Percentiles rank a stretch among this genome's conserved stretches.
Conservation (phyloP, 2,113 vertebrate species). For the Alaudala cheleensis region DNA sequence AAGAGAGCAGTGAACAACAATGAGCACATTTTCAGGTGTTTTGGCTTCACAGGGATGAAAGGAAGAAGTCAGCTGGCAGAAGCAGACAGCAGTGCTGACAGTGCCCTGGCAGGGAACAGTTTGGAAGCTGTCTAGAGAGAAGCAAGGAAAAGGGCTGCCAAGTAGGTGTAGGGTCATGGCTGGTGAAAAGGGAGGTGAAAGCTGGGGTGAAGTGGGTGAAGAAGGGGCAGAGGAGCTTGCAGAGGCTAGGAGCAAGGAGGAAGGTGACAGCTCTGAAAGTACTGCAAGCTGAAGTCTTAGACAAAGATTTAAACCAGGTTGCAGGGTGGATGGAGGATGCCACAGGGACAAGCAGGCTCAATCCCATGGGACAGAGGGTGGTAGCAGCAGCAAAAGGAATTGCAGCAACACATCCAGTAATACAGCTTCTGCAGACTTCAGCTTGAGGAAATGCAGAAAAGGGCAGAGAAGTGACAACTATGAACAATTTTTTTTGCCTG, state of each 20-base stretch:
- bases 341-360: neutral
- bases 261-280: neutral
- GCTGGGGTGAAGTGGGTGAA: neutral
- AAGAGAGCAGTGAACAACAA: neutral
- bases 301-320: neutral
- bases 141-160: neutral
- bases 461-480: neutral
- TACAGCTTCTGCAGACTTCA: neutral
- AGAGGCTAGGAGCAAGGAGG: neutral
- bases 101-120: neutral
- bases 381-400: neutral
- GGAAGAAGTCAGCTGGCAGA: neutral
- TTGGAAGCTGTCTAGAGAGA: neutral
- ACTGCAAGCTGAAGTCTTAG: neutral
- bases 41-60: neutral
- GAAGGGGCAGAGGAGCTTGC: neutral
- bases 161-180: rapidly evolving
- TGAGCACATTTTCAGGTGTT: neutral
- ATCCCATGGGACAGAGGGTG: neutral
- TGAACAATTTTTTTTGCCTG: neutral
- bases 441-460: neutral
- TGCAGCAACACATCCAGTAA: neutral
- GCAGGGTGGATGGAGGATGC: neutral
- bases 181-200: neutral
- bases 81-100: neutral